Conservation (phyloP, 37 sponge, comb jelly and placozoan genomes). For the Beroe forskalii region DNA sequence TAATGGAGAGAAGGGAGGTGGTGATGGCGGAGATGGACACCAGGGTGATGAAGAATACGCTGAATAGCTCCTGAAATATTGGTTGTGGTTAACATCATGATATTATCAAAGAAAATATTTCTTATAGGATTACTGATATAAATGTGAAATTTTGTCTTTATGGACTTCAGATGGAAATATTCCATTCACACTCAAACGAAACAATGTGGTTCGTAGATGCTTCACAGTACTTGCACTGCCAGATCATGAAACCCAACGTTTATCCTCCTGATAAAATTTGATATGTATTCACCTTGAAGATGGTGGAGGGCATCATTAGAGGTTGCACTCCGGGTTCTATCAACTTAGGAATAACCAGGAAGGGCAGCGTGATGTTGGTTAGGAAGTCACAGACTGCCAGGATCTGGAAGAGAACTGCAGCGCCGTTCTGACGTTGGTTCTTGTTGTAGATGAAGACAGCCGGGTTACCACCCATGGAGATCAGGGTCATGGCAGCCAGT, state of each 20-base stretch:
- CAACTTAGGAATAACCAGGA: neutral
- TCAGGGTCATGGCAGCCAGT: neutral
- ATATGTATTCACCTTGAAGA: neutral
- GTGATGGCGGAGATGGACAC: slow-evolving; percentile 44
- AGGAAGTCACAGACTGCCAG: slow-evolving; percentile 43
- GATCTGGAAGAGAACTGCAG: slow-evolving; percentile 24
- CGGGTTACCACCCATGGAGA: neutral
- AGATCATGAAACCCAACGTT: too few species aligned
- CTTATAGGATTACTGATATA: too few species aligned
- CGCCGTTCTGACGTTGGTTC: neutral
- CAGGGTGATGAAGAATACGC: neutral
- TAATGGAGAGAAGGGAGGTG: slow-evolving; percentile 60
- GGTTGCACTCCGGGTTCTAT: neutral
- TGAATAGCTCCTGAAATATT: slow-evolving; percentile 5
- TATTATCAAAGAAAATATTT: too few species aligned
- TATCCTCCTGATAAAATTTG: too few species aligned
- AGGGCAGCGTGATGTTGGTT: neutral
- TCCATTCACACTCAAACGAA: too few species aligned
- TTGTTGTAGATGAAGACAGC: neutral
- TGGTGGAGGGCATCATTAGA: neutral
- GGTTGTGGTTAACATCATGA: too few species aligned
- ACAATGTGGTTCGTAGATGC: too few species aligned
- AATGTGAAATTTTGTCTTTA: too few species aligned
- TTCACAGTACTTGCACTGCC: too few species aligned
- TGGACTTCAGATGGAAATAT: too few species aligned